Evolutionary conservation across 2,888 invertebrate genomes (phyloP).

Genomic region (Ephialtes manifestator): DNA sequence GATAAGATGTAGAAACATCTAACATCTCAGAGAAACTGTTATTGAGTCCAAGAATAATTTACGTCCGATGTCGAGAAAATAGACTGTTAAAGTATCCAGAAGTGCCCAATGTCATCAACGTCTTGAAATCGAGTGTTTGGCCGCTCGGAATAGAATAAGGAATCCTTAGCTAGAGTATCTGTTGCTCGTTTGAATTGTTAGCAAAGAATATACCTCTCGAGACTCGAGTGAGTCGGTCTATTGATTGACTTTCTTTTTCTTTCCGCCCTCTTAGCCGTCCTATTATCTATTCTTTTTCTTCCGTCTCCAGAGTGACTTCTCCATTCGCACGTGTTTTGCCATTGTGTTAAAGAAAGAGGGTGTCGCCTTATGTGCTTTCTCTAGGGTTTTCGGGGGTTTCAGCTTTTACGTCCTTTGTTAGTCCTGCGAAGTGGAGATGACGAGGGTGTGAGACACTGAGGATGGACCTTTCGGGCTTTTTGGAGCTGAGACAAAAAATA

Average conservation of each 20-base stretch:
- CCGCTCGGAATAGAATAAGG: constrained; percentile 2
- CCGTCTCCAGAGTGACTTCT: constrained; percentile 35
- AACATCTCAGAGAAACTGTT: too few relatives aligned
- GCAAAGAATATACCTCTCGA: constrained; percentile 40
- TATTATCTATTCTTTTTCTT: constrained; percentile 35
- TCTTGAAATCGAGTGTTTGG: constrained; percentile 1
- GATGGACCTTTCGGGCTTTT: constrained; percentile 12
- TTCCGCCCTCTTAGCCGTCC: background rate
- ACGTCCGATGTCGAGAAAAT: too few relatives aligned
- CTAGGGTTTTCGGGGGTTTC: constrained; percentile 54
- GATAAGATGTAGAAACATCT: too few relatives aligned
- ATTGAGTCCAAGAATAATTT: too few relatives aligned
- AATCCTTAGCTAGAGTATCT: background rate
- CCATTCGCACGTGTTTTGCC: constrained; percentile 28
- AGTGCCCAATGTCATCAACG: background rate
- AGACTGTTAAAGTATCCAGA: background rate
- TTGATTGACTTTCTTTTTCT: constrained; percentile 52
- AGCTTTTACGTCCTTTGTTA: constrained; percentile 64
- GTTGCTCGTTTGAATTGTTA: constrained; percentile 37
- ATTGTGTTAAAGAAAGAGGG: constrained; percentile 55
- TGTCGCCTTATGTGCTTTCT: constrained; percentile 54
- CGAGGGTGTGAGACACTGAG: constrained; percentile 38
- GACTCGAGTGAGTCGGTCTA: constrained; percentile 44
- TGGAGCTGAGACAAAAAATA: background rate
- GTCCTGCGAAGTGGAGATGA: constrained; percentile 46